Base-by-base conservation (phyloP, 2,888 invertebrate genomes). In the Cylindroiulus punctatus region DNA sequence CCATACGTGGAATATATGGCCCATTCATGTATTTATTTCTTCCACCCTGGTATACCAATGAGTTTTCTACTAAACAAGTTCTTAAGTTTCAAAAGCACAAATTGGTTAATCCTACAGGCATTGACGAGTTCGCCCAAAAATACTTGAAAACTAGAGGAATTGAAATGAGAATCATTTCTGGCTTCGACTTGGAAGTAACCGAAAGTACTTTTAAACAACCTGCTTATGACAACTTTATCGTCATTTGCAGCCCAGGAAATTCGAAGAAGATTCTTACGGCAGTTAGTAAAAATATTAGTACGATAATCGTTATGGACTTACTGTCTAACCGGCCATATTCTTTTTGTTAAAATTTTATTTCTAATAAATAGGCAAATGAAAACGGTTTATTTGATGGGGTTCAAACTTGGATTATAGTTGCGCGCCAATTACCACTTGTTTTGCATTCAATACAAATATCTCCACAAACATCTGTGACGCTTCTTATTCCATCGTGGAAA, bases 341-440 rank as follows among this genome's bases (percentile, higher is more conserved):
- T n/a, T n/a, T n/a, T n/a, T n/a, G n/a, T n/a, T n/a, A n/a, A n/a
- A n/a, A n/a, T n/a, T n/a, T n/a, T 65, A n/a, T 65, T 65, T 65
- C 0, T 5, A 65, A 0, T 65, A 65, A 65, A 26, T 26, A 65
- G 65, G 65, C 65, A 65, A 65, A 65, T 26, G 65, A 65, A 22
- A 65, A 10, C 26, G 65, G 3, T 26, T 10, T 65, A 65, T 65
- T 65, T 65, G 26, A 65, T 14, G 65, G 65, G 26, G 26, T 65
- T 65, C 65, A 65, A 65, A 65, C 65, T 10, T 65, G 65, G 65
- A 65, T 65, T 65, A 65, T 65, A 26, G 65, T 65, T 65, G 65
- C 65, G 0, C 65, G 26, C 12, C 65, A 65, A 65, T 8, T 65
- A 10, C 65, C 65, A 5, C 65, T 12, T 26, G 10, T 65, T 26